Evolutionary conservation across 2,797 vertebrate species (phyloP).

Genomic region (Apodemus agrarius): DNA sequence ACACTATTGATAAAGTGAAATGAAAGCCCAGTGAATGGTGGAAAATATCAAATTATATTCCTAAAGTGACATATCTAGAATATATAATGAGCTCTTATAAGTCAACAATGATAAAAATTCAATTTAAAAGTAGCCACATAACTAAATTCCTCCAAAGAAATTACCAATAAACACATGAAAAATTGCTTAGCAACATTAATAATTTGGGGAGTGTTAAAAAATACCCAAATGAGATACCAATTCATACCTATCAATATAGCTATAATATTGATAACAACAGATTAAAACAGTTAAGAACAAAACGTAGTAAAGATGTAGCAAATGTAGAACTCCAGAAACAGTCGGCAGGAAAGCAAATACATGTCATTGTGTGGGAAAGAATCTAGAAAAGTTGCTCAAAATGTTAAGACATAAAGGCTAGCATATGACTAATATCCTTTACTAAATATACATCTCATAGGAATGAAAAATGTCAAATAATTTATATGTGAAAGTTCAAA

Average conservation of each 20-base stretch:
- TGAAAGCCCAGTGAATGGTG: no score
- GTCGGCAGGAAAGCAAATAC: background rate
- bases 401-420: background rate
- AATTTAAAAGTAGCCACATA: conserved; percentile 25
- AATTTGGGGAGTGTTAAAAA: background rate
- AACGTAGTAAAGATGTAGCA: background rate
- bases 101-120: background rate
- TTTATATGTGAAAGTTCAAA: background rate
- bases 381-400: background rate
- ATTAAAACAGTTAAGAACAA: background rate
- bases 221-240: conserved; percentile 2
- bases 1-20: background rate
- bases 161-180: background rate
- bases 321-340: background rate
- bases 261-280: background rate
- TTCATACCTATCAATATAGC: background rate
- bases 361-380: background rate
- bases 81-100: background rate
- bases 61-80: background rate
- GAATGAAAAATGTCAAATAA: background rate
- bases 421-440: background rate
- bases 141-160: background rate
- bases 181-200: background rate
- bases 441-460: background rate
- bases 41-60: background rate